Conservation (phyloP, 1,140 invertebrate species). For the Leptinotarsa lineolata region DNA sequence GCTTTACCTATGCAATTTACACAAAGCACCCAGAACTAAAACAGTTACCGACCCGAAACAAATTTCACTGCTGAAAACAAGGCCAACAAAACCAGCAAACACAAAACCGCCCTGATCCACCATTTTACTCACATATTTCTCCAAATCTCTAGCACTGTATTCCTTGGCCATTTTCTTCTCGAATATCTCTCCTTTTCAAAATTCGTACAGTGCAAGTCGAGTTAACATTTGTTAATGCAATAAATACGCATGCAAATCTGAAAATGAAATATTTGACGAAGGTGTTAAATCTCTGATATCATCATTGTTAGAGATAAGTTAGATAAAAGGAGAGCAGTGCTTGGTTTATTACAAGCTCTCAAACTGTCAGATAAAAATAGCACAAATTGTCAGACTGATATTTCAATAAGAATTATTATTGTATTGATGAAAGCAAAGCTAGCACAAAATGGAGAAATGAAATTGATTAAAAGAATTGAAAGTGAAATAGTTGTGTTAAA, state of each 20-base stretch:
- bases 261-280: slow-evolving; percentile 35
- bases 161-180: slow-evolving; percentile 41
- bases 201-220: slow-evolving; percentile 26
- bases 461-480: no score
- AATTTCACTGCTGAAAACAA: neutral
- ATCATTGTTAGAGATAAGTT: no score
- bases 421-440: no score
- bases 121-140: slow-evolving; percentile 49
- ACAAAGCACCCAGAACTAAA: slow-evolving; percentile 3
- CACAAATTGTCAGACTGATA: no score
- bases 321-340: no score
- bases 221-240: slow-evolving; percentile 31
- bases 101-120: slow-evolving; percentile 3
- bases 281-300: slow-evolving; percentile 4
- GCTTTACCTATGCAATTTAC: neutral
- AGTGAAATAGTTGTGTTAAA: no score
- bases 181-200: slow-evolving; percentile 8
- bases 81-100: neutral
- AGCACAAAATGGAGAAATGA: no score
- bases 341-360: no score
- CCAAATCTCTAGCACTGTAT: slow-evolving; percentile 44
- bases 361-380: no score
- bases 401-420: no score
- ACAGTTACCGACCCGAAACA: neutral
- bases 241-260: slow-evolving; percentile 46